Evolutionary conservation across 1,140 invertebrate species (phyloP).

Genomic region (Lamellibrachia luymesi): DNA sequence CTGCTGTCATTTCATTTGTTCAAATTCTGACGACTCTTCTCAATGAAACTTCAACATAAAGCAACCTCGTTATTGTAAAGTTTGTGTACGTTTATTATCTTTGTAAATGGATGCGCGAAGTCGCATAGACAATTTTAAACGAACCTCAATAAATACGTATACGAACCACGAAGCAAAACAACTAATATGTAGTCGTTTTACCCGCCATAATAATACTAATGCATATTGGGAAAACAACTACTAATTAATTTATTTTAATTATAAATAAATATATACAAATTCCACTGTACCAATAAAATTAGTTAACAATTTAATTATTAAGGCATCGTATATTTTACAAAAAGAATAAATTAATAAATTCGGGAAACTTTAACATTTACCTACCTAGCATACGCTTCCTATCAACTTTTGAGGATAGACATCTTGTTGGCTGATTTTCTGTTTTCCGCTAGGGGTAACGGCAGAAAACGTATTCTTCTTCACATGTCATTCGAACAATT

Average conservation of each 20-base stretch:
- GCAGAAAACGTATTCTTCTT: too few species aligned
- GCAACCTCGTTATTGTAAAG: neutral
- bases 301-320: neutral
- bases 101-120: neutral
- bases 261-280: neutral
- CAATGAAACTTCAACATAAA: conserved; percentile 16
- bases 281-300: neutral
- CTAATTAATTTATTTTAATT: neutral
- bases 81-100: neutral
- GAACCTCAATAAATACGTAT: conserved; percentile 9
- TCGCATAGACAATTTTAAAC: neutral
- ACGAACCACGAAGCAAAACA: conserved; percentile 18
- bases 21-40: neutral
- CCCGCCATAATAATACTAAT: neutral
- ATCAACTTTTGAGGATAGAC: neutral
- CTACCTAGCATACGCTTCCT: neutral
- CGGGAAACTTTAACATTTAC: neutral
- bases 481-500: too few species aligned
- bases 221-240: neutral
- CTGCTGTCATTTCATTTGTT: neutral
- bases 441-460: too few species aligned
- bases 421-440: too few species aligned
- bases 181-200: neutral
- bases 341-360: neutral
- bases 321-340: neutral